These are phyloP conservation scores for Cerastoderma edule DNA, from an alignment of 2,888 invertebrate genomes.

Conservation along the genomic window DNA sequence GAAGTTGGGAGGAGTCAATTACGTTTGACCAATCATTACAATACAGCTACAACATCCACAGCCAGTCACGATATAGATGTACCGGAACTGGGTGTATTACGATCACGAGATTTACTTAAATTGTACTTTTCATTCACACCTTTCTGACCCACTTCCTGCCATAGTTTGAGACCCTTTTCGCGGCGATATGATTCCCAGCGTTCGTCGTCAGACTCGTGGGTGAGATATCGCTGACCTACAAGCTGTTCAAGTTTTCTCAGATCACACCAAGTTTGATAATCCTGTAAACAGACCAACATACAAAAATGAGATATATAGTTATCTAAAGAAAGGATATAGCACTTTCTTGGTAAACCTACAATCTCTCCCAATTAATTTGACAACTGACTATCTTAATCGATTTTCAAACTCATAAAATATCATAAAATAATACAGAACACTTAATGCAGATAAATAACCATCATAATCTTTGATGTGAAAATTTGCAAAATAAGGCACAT, in stretches of 20 bases:
- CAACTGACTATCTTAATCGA: no score
- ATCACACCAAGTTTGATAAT: slow-evolving; percentile 97
- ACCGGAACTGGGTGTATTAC: slow-evolving; percentile 64
- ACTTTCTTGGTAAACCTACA: no score
- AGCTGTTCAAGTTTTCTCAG: slow-evolving; percentile 92
- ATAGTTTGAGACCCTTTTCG: slow-evolving; percentile 83
- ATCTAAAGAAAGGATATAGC: no score
- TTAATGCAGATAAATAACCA: no score
- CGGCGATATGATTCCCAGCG: slow-evolving; percentile 90
- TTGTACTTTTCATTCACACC: slow-evolving; percentile 80
- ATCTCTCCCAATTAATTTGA: no score
- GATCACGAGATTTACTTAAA: slow-evolving; percentile 76
- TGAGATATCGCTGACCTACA: slow-evolving; percentile 92
- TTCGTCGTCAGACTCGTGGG: slow-evolving; percentile 96
- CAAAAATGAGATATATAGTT: background rate
- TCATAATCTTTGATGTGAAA: no score
- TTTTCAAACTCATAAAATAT: no score
- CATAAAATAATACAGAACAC: no score
- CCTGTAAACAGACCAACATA: slow-evolving; percentile 84
- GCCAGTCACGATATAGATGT: slow-evolving; percentile 63
- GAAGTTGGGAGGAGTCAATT: slow-evolving; percentile 24
- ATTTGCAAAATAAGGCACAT: no score
- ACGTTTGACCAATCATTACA: slow-evolving; percentile 21
- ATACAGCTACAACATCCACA: slow-evolving; percentile 31
- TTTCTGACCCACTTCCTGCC: slow-evolving; percentile 81